Conservation (phyloP, 2,888 invertebrate genomes). For the Rhagophthalmus giganteus region DNA sequence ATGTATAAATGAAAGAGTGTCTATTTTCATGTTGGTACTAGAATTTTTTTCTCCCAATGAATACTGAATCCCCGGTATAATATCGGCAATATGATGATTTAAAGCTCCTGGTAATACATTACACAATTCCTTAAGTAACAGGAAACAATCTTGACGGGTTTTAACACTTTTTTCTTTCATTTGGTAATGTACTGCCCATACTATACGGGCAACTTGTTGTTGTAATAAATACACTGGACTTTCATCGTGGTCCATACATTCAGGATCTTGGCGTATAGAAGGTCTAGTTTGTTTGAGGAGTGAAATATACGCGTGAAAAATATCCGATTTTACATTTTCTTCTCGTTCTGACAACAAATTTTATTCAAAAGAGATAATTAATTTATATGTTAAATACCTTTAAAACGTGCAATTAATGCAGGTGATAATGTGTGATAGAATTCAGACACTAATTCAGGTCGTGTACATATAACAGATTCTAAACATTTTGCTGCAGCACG, state of each 20-base stretch:
- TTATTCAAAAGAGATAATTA: constrained; percentile 1
- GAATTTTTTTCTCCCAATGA: constrained; percentile 90
- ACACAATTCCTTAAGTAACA: constrained; percentile 86
- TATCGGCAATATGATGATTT: constrained; percentile 69
- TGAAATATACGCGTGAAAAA: constrained; percentile 95
- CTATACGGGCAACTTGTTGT: constrained; percentile 73
- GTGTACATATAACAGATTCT: constrained; percentile 90
- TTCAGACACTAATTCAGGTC: constrained; percentile 87
- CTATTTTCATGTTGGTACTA: constrained; percentile 97
- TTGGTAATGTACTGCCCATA: constrained; percentile 86
- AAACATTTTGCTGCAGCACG: constrained; percentile 97
- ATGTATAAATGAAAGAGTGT: constrained; percentile 90
- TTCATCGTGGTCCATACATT: constrained; percentile 73
- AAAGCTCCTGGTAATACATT: constrained; percentile 87
- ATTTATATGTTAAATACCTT: constrained; percentile 62
- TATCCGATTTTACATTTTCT: constrained; percentile 98
- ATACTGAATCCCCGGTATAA: constrained; percentile 88
- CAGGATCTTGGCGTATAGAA: constrained; percentile 68
- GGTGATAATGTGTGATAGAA: constrained; percentile 90
- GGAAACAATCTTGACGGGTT: constrained; percentile 89
- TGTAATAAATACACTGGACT: constrained; percentile 66
- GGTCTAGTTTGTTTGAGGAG: constrained; percentile 88
- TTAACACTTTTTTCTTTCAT: constrained; percentile 85
- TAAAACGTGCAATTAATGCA: constrained; percentile 87
- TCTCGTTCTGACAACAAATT: constrained; percentile 79